phyloP scores from a whole-genome alignment of 2,888 invertebrate genomes.

The Patella ulyssiponensis region DNA sequence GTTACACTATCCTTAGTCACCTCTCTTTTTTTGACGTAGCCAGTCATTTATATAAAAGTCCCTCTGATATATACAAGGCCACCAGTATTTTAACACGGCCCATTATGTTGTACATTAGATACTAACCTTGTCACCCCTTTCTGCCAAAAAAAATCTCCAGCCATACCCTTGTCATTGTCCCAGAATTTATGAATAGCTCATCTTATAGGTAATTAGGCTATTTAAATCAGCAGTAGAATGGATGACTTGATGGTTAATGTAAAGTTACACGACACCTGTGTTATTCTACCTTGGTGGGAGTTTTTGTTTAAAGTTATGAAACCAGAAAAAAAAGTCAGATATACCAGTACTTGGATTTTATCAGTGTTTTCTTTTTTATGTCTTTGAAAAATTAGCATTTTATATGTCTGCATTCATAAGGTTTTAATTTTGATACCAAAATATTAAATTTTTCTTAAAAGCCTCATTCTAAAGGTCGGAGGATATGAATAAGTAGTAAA shows the following conservation, averaged over 20 bases:
- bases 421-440: too few relatives aligned
- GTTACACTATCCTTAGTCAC: too few relatives aligned
- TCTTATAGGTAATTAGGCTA: neutral
- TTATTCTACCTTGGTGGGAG: neutral
- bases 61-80: too few relatives aligned
- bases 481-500: too few relatives aligned
- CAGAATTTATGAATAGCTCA: neutral
- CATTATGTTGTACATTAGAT: neutral
- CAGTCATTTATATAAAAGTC: too few relatives aligned
- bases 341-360: neutral
- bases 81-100: too few relatives aligned
- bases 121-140: neutral
- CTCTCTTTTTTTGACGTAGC: too few relatives aligned
- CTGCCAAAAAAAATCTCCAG: neutral
- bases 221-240: neutral
- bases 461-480: too few relatives aligned
- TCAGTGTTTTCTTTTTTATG: slow-evolving; percentile 4
- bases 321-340: too few relatives aligned
- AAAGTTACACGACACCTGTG: slow-evolving; percentile 1
- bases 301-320: neutral
- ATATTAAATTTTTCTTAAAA: too few relatives aligned
- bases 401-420: too few relatives aligned
- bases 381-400: neutral
- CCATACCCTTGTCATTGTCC: neutral
- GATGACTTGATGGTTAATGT: neutral